These are phyloP conservation scores for Synanthedon andrenaeformis DNA, from an alignment of 2,888 invertebrate species.

Conservation along the genomic window DNA sequence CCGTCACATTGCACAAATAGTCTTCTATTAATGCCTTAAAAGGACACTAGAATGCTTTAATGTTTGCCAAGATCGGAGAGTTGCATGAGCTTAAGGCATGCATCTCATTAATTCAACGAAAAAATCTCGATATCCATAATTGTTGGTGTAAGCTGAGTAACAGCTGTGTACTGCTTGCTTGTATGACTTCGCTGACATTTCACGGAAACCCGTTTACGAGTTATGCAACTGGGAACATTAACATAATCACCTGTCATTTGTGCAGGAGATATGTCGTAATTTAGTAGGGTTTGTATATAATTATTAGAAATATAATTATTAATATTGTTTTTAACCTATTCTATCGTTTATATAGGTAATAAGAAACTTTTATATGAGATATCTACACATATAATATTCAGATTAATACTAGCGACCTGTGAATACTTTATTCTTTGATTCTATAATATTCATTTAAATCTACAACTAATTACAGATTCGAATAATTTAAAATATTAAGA, in stretches of 20 bases:
- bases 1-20: neutral
- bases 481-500: too few relatives aligned
- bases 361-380: too few relatives aligned
- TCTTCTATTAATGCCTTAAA: neutral
- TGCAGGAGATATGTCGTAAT: conserved; percentile 16
- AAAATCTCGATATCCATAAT: conserved; percentile 30
- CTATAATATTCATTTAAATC: too few relatives aligned
- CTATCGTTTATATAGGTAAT: too few relatives aligned
- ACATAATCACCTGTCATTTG: conserved; percentile 51
- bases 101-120: conserved; percentile 30
- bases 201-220: conserved; percentile 48
- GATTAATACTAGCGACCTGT: too few relatives aligned
- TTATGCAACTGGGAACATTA: conserved; percentile 56
- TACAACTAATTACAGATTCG: too few relatives aligned
- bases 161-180: conserved; percentile 38
- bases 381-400: too few relatives aligned
- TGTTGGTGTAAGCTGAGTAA: conserved; percentile 34
- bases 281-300: neutral
- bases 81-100: conserved; percentile 5
- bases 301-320: too few relatives aligned
- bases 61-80: conserved; percentile 26
- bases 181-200: conserved; percentile 46
- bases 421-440: too few relatives aligned
- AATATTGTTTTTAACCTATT: too few relatives aligned
- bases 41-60: conserved; percentile 5